phyloP scores from a whole-genome alignment of 2,113 vertebrate genomes.

The Strix aluco region DNA sequence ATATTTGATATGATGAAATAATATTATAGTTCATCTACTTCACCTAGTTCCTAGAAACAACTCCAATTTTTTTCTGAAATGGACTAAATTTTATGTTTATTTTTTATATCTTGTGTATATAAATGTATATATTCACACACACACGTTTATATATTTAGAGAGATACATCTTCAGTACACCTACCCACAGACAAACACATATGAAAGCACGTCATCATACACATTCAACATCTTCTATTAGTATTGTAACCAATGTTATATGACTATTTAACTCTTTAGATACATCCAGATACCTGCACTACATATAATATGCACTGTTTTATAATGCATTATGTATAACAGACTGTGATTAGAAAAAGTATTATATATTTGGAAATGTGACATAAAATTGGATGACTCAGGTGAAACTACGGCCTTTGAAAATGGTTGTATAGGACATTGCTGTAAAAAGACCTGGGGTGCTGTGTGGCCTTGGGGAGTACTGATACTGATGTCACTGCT shows the following conservation, averaged over 20 bases:
- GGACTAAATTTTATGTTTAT: neutral
- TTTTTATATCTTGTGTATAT: neutral
- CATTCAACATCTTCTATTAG: neutral
- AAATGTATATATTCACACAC: neutral
- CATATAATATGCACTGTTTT: neutral
- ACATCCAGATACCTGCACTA: neutral
- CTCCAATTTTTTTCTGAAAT: neutral
- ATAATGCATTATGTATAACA: neutral
- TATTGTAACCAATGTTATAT: neutral
- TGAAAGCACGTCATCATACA: neutral
- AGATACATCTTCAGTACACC: neutral
- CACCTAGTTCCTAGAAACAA: neutral
- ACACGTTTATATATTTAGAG: neutral
- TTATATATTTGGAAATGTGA: neutral
- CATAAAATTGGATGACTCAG: neutral
- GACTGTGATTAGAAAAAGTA: neutral
- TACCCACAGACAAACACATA: neutral
- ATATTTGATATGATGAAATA: neutral
- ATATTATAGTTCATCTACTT: neutral
- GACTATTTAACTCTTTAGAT: neutral
- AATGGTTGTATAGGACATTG: neutral
- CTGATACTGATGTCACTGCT: neutral
- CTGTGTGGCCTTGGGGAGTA: neutral
- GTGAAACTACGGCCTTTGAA: neutral
- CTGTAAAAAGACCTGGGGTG: neutral